Conservation (phyloP, 2,888 invertebrate genomes). For the Aelia acuminata region DNA sequence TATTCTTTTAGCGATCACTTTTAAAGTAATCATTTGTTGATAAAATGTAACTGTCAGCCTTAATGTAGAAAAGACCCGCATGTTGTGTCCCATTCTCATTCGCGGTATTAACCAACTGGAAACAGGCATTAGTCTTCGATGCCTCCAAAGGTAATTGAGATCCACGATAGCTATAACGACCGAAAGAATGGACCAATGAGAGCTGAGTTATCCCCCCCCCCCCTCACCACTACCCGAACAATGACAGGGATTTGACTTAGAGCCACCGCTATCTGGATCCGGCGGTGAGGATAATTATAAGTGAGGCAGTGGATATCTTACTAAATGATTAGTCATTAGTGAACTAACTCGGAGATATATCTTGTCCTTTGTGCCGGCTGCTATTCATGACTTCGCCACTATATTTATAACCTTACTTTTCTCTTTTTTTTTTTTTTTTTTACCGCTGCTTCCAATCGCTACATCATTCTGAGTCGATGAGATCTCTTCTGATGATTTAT, state of each 20-base stretch:
- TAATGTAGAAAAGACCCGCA: too few species aligned
- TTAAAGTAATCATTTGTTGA: too few species aligned
- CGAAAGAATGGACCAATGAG: neutral
- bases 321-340: conserved; percentile 46
- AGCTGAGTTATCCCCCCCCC: neutral
- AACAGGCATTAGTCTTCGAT: too few species aligned
- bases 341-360: conserved; percentile 37
- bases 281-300: conserved; percentile 21
- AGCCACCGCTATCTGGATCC: neutral
- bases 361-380: neutral
- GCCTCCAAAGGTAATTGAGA: too few species aligned
- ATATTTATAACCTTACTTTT: neutral
- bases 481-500: neutral
- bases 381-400: conserved; percentile 49
- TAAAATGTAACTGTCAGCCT: too few species aligned
- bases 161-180: neutral
- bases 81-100: too few species aligned
- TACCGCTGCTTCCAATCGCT: neutral
- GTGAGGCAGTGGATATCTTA: conserved; percentile 12
- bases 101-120: too few species aligned
- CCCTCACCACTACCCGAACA: too few species aligned
- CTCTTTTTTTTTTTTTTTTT: too few species aligned
- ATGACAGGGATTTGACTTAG: neutral
- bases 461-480: neutral
- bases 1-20: too few species aligned